Evolutionary conservation across 2,888 invertebrate species (phyloP), one percentile per base, ranked within the genome.

Genomic region (Zygogramma bicolorata): DNA sequence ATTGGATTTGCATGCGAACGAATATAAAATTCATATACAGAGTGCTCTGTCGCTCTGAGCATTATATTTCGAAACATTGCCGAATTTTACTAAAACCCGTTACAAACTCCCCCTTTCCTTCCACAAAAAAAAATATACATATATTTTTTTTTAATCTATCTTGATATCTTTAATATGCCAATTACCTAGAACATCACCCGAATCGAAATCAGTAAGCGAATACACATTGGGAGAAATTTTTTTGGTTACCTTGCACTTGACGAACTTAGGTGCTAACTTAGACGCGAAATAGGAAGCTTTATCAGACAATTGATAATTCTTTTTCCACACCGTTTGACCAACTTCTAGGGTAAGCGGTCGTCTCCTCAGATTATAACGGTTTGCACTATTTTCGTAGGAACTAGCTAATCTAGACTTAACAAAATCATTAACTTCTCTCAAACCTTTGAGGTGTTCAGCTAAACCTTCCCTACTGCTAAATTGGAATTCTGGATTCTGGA

Each of bases 251-350:
- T 25, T 42, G 31, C 60, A 67, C 22, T 67, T 60, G 10, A 71
- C n/a, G n/a, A n/a, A n/a, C n/a, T n/a, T n/a, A n/a, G n/a, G 75
- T 1, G 74, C 73, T 13, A 80, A 67, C 29, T 80, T 79, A 0
- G 76, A 42, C 0, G 75, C 31, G 6, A 73, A 49, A 25, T 70
- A 40, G 25, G 75, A 46, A 2, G 72, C 62, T 2, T 71, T 74
- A 18, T 65, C 68, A 8, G 79, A 77, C 4, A 79, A 53, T 0
- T 65, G 38, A 58, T 69, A 60, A 49, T 72, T 72, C 20, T 40
- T n/a, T 46, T 63, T 70, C 70, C 73, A 73, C 2, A 73, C 70
- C 2, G 61, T 34, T 20, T 71, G 71, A 20, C 61, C 70, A 5
- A 53, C 13, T 4, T 29, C 5, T 15, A 73, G 57, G 0, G 18